Base-by-base conservation (phyloP, 2,888 invertebrate genomes). In the Microchrysa polita region DNA sequence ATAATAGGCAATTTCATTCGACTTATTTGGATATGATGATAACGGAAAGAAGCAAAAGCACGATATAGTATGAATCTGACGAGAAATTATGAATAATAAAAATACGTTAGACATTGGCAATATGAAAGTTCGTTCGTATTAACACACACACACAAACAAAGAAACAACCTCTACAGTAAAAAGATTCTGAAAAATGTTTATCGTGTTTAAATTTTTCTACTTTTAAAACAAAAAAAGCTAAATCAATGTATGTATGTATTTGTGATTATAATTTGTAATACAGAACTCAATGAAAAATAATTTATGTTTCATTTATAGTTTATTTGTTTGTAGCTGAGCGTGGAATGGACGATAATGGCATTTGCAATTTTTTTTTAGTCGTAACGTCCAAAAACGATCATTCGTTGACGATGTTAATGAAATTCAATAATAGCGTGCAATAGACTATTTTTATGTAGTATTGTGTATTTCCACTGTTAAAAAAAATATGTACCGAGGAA, bases 181-280 rank as follows among this genome's bases (percentile, higher is more conserved):
- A 61, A 61, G 40, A 61, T 60, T 40, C 1, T 40, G 42, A 61
- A 61, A n/a, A 61, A 61, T 61, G 61, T 61, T 61, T 27, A 60
- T 60, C 61, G 61, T 61, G 42, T 61, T 53, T 52, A 34, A 12
- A 22, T 53, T 67, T 67, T 67, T 53, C 53, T 67, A 67, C 53
- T 52, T 53, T 52, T 52, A 44, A 22, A n/a, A 22, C 18, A 22
- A 57, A 59, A 27, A 59, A 59, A 23, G 27, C 22, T 22, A 57
- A 52, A 27, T 67, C 52, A 53, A 67, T 67, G 53, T 53, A 67
- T 52, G 53, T 67, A 67, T 67, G 67, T 67, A 67, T 52, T 53
- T 67, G 67, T 67, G 67, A 67, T 67, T 67, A 67, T 67, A 67
- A 67, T 67, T 67, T 67, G 67, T 67, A 67, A 67, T 67, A 67